A percentile compares a stretch with the other conserved stretches of the same genome.
Evolutionary conservation across 1,140 invertebrate genomes (phyloP).

Genomic region (Chironomus striatipennis): DNA sequence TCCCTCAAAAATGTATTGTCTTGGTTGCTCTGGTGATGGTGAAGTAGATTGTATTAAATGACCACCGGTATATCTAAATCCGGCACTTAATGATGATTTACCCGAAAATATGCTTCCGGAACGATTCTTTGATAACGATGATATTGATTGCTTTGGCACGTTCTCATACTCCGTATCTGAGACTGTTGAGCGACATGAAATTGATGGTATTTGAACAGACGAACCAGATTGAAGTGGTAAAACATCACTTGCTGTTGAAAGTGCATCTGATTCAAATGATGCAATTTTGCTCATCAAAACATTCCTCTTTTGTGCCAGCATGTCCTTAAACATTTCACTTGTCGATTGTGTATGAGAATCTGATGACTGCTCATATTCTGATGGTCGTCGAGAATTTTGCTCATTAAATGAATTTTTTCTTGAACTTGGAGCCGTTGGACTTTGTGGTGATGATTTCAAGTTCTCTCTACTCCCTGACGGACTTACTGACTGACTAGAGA

Average conservation of each 20-base stretch:
- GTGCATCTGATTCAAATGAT: constrained; percentile 76
- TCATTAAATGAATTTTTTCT: constrained; percentile 34
- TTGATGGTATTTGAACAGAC: constrained; percentile 37
- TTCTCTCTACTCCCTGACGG: constrained; percentile 71
- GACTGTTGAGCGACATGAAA: constrained; percentile 74
- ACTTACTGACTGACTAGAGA: constrained; percentile 48
- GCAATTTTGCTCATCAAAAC: constrained; percentile 77
- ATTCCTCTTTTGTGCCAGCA: constrained; percentile 79
- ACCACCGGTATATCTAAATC: constrained; percentile 81
- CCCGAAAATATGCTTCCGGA: constrained; percentile 87
- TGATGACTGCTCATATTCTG: constrained; percentile 27
- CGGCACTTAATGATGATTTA: constrained; percentile 81
- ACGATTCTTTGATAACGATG: constrained; percentile 56
- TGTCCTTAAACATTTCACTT: constrained; percentile 78
- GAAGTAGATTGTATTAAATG: constrained; percentile 76
- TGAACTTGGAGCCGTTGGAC: constrained; percentile 35
- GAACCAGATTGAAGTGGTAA: constrained; percentile 31
- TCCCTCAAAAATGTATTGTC: constrained; percentile 90
- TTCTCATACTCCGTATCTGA: constrained; percentile 87
- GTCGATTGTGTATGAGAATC: constrained; percentile 52
- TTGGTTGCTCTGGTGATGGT: constrained; percentile 73
- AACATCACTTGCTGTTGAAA: constrained; percentile 39
- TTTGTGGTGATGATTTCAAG: constrained; percentile 50
- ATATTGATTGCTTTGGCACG: constrained; percentile 43
- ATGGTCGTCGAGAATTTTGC: constrained; percentile 38